Percentiles rank a stretch among this genome's conserved stretches.
phyloP scores from a whole-genome alignment of 2,797 vertebrate species.

The Coluber constrictor region DNA sequence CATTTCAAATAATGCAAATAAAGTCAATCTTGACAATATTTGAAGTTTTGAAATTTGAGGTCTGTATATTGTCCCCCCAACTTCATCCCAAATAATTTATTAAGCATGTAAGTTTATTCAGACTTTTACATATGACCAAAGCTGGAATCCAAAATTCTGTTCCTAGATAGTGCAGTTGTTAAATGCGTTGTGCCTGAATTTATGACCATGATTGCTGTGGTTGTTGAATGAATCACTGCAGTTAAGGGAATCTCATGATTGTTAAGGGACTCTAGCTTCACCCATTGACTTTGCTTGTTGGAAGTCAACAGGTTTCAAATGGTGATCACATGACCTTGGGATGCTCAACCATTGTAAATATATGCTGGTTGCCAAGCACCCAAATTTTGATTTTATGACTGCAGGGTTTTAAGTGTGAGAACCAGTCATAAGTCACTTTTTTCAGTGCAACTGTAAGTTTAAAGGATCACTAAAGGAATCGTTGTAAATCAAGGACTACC shows the following conservation, averaged over 20 bases:
- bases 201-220: neutral
- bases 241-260: neutral
- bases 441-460: neutral
- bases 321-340: neutral
- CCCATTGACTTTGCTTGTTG: neutral
- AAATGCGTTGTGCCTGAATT: neutral
- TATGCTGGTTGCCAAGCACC: neutral
- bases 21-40: neutral
- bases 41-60: neutral
- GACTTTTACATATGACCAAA: neutral
- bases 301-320: neutral
- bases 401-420: neutral
- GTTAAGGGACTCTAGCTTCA: neutral
- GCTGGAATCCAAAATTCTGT: neutral
- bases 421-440: neutral
- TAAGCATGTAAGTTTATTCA: neutral
- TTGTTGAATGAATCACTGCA: neutral
- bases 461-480: no score
- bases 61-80: neutral
- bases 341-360: neutral
- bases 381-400: neutral
- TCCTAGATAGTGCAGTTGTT: neutral
- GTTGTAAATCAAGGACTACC: neutral
- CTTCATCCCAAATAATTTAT: neutral
- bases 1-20: neutral